Conservation (phyloP, 2,888 invertebrate species). For the Pseudococcus viburni region DNA sequence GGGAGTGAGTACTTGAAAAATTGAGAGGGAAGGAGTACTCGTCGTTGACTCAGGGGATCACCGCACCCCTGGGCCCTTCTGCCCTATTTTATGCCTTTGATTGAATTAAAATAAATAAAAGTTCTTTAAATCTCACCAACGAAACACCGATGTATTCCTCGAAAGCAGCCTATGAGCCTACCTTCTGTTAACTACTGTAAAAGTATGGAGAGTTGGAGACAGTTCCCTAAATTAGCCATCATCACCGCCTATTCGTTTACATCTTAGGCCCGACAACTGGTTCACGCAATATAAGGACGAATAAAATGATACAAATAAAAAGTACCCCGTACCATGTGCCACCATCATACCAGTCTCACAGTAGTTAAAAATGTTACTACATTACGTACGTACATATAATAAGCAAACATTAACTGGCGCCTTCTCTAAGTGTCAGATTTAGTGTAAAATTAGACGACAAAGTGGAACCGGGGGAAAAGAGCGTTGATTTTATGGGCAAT, state of each 20-base stretch:
- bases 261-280: not conserved
- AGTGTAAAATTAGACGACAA: constrained; percentile 55
- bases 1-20: no score
- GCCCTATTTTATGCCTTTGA: no score
- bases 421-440: constrained; percentile 52
- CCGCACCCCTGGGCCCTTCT: no score
- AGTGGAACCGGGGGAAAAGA: constrained; percentile 33
- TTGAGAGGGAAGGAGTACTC: no score
- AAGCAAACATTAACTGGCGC: constrained; percentile 54
- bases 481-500: constrained; percentile 57
- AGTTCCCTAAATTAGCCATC: not conserved
- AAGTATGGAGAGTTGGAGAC: not conserved
- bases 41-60: no score
- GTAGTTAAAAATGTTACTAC: constrained; percentile 50
- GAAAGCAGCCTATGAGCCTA: no score
- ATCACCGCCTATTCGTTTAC: constrained; percentile 5
- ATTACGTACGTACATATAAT: not conserved
- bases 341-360: not conserved
- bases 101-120: no score
- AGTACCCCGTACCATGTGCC: not conserved
- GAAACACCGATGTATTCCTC: no score
- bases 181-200: no score
- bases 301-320: constrained; percentile 57
- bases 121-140: no score
- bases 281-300: constrained; percentile 3